Evolutionary conservation across 2,888 invertebrate species (phyloP).

Genomic region (Lomographa bimaculata): DNA sequence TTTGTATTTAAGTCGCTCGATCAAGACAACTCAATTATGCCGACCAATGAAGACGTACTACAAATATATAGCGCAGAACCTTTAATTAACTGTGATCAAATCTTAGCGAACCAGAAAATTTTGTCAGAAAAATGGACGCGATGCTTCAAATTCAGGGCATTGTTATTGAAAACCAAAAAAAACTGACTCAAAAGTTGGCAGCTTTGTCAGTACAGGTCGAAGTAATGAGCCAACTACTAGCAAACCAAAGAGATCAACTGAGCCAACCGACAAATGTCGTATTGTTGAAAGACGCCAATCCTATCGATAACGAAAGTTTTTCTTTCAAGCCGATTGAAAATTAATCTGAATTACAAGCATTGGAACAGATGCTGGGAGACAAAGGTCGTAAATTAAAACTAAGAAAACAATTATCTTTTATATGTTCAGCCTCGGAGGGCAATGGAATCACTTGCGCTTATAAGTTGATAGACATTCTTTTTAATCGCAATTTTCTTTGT

Average conservation of each 20-base stretch:
- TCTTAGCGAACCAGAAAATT: constrained; percentile 18
- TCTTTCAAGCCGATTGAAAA: too few relatives aligned
- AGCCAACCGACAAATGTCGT: too few relatives aligned
- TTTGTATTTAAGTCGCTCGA: too few relatives aligned
- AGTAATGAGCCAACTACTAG: neutral
- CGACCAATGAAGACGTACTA: too few relatives aligned
- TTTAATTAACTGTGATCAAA: constrained; percentile 8
- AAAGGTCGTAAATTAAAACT: neutral
- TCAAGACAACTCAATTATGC: too few relatives aligned
- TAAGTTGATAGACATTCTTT: neutral
- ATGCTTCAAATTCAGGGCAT: neutral
- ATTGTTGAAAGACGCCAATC: too few relatives aligned
- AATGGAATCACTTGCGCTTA: constrained; percentile 23
- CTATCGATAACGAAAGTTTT: too few relatives aligned
- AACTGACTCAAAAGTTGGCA: neutral
- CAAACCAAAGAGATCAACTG: neutral
- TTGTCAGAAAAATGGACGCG: constrained; percentile 1
- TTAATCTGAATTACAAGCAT: too few relatives aligned
- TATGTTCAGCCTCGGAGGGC: constrained; percentile 21
- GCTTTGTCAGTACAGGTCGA: neutral
- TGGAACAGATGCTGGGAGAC: too few relatives aligned
- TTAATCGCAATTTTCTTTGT: constrained; percentile 1
- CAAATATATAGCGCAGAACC: neutral
- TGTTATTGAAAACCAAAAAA: neutral
- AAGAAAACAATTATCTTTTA: constrained; percentile 2